Conservation (phyloP, 1,140 invertebrate species). For the Lepidostoma basale region DNA sequence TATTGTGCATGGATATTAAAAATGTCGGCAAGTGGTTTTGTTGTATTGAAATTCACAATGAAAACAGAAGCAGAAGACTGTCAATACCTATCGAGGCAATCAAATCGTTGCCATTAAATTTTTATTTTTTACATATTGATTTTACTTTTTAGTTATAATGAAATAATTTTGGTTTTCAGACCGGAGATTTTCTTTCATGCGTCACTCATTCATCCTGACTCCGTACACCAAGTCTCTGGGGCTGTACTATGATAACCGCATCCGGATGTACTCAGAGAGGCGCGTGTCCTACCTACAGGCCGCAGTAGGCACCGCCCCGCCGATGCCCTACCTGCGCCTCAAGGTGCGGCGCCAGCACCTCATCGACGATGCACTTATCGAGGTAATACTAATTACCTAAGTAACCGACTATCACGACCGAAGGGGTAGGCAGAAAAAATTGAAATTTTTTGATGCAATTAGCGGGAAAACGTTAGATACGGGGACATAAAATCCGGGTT, state of each 20-base stretch:
- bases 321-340: conserved; percentile 85
- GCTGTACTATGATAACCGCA: conserved; percentile 91
- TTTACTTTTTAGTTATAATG: neutral
- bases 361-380: conserved; percentile 90
- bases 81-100: too few relatives aligned
- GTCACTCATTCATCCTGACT: conserved; percentile 90
- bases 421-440: too few relatives aligned
- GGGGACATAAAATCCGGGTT: too few relatives aligned
- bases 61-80: too few relatives aligned
- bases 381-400: conserved; percentile 62
- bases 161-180: conserved; percentile 45
- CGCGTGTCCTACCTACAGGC: conserved; percentile 79
- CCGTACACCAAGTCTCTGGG: conserved; percentile 89
- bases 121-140: neutral
- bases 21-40: too few relatives aligned
- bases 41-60: too few relatives aligned
- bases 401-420: too few relatives aligned
- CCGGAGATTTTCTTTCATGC: conserved; percentile 90
- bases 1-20: too few relatives aligned
- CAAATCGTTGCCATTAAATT: too few relatives aligned
- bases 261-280: conserved; percentile 92
- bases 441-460: too few relatives aligned
- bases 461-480: too few relatives aligned
- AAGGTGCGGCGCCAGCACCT: conserved; percentile 83
- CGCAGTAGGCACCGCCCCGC: conserved; percentile 76